Percentiles rank a stretch among this genome's conserved stretches.
Evolutionary conservation across 2,797 vertebrate species (phyloP).

Genomic region (Brachyalestes nurse): DNA sequence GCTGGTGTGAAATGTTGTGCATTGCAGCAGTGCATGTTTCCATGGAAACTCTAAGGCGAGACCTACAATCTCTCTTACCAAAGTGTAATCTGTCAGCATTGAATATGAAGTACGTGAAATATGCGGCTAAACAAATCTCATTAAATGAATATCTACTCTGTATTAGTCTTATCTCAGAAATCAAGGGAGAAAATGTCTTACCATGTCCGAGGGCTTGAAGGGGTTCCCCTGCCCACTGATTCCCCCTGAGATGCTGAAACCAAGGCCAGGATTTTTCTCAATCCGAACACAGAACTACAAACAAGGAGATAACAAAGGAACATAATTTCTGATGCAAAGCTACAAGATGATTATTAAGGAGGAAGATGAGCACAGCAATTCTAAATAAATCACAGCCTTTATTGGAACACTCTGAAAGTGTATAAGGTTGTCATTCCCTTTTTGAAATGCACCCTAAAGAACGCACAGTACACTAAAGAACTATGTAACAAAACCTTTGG

Average conservation of each 20-base stretch:
- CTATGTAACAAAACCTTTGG: no score
- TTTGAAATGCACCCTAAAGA: no score
- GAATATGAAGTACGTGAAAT: constrained; percentile 1
- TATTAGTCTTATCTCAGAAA: not conserved
- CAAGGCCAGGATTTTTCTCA: constrained; percentile 99
- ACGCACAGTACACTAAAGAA: no score
- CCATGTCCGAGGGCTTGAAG: constrained; percentile 99
- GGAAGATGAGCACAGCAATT: no score
- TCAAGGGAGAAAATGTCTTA: constrained; percentile 75
- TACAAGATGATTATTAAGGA: no score
- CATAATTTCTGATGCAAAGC: no score
- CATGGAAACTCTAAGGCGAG: constrained; percentile 75
- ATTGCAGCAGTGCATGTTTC: constrained; percentile 70
- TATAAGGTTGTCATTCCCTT: no score
- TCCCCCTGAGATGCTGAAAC: constrained; percentile 99
- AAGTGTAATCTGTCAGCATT: constrained; percentile 29
- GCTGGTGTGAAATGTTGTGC: constrained; percentile 54
- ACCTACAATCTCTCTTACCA: constrained; percentile 50
- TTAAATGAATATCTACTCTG: constrained; percentile 59
- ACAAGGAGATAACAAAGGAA: not conserved
- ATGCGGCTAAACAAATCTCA: not conserved
- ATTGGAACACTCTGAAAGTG: no score
- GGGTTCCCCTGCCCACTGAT: constrained; percentile 99
- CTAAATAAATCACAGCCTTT: no score
- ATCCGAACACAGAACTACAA: constrained; percentile 95